phyloP scores from a whole-genome alignment of 2,888 invertebrate species.

The Drosophila infuscata region DNA sequence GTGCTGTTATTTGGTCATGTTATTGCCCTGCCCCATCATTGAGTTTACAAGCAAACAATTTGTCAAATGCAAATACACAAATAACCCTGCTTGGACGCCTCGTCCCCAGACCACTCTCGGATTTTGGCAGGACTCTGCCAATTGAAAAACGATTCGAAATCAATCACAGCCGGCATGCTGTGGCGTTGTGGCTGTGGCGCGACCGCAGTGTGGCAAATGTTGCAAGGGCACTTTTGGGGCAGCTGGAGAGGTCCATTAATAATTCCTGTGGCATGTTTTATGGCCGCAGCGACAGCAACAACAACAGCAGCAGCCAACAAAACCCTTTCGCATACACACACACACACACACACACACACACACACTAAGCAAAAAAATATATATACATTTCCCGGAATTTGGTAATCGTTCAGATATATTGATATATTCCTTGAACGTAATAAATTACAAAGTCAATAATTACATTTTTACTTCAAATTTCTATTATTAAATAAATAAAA shows the following conservation, averaged over 20 bases:
- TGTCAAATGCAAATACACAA: constrained; percentile 81
- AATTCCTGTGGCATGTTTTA: constrained; percentile 79
- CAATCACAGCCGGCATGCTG: constrained; percentile 69
- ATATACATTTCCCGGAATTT: not conserved
- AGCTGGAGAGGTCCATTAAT: constrained; percentile 72
- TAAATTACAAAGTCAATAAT: no score
- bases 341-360: not conserved
- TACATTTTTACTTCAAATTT: not conserved
- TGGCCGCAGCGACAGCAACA: constrained; percentile 50
- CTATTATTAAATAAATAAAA: not conserved
- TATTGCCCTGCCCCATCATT: constrained; percentile 65
- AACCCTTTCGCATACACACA: constrained; percentile 49
- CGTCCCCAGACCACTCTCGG: not conserved
- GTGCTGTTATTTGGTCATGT: constrained; percentile 42
- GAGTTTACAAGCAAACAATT: constrained; percentile 79
- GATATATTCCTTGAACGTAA: not conserved
- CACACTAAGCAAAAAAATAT: not conserved
- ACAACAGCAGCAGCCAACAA: constrained; percentile 22
- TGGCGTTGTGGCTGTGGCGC: constrained; percentile 29
- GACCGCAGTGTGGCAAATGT: constrained; percentile 41
- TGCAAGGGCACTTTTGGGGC: constrained; percentile 24
- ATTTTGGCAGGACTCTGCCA: constrained; percentile 52
- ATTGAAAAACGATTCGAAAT: constrained; percentile 81
- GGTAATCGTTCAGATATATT: not conserved
- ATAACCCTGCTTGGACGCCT: constrained; percentile 64